phyloP scores from a whole-genome alignment of 2,797 vertebrate genomes.

The Lemur catta region DNA sequence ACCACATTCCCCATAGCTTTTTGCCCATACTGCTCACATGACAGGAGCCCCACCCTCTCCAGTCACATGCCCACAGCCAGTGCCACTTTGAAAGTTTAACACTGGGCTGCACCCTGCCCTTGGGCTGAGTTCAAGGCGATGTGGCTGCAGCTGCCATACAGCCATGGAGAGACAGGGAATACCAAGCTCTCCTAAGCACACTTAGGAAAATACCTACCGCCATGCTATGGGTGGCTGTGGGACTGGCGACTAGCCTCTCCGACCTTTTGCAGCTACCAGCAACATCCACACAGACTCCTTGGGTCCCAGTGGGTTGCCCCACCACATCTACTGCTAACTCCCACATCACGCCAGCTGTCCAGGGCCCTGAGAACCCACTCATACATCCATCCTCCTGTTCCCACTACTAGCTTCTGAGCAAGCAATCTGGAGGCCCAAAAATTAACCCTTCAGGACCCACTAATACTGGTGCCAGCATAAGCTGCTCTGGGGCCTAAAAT shows the following conservation, averaged over 20 bases:
- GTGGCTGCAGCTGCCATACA: background rate
- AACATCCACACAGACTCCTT: background rate
- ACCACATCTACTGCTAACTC: background rate
- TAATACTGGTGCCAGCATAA: background rate
- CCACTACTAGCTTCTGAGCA: background rate
- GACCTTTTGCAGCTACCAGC: background rate
- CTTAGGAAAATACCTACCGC: background rate
- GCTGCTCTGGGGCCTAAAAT: background rate
- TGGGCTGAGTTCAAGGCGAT: background rate
- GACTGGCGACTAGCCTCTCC: background rate
- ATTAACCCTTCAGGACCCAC: background rate
- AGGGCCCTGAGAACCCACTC: background rate
- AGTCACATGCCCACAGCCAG: background rate
- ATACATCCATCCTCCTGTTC: background rate
- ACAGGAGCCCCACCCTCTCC: background rate
- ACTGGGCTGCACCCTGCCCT: background rate
- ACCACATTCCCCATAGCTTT: background rate
- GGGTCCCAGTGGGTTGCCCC: background rate
- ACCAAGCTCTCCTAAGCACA: background rate
- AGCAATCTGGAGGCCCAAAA: background rate
- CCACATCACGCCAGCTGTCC: background rate
- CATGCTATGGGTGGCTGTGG: background rate
- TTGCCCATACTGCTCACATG: background rate
- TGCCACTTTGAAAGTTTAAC: background rate
- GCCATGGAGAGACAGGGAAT: background rate